A percentile compares a stretch with the other conserved stretches of the same genome.
These are phyloP conservation scores for Cheilosia variabilis DNA, from an alignment of 2,888 invertebrate genomes.

Conservation along the genomic window DNA sequence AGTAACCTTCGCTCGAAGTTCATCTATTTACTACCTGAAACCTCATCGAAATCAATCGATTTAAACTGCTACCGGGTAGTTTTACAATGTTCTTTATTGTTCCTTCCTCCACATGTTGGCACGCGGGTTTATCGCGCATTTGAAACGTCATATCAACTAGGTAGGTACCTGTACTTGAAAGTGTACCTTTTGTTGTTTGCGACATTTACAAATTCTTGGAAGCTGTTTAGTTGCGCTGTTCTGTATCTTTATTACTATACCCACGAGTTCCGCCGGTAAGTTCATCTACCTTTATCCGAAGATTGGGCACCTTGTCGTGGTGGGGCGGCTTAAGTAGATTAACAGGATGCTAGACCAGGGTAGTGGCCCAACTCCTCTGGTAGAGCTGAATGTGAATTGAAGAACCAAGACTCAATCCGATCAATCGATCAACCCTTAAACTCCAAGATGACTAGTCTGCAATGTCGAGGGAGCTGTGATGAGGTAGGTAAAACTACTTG, in stretches of 20 bases:
- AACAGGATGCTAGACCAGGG: too few species aligned
- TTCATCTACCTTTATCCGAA: too few species aligned
- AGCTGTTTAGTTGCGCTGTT: slow-evolving; percentile 24
- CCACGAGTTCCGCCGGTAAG: too few species aligned
- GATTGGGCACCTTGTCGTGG: too few species aligned
- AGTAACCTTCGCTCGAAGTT: slow-evolving; percentile 16
- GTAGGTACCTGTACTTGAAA: slow-evolving; percentile 7
- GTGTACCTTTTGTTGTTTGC: slow-evolving; percentile 1
- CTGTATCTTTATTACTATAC: neutral
- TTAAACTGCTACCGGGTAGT: slow-evolving; percentile 2
- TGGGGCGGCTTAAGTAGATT: too few species aligned
- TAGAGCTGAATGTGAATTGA: too few species aligned
- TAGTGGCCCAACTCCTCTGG: too few species aligned
- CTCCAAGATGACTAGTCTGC: too few species aligned
- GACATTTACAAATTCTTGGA: slow-evolving; percentile 12
- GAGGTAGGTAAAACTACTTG: too few species aligned
- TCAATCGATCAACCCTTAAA: too few species aligned
- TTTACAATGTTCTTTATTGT: slow-evolving; percentile 23
- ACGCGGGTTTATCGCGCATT: slow-evolving; percentile 25
- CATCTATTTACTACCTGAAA: neutral
- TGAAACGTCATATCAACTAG: slow-evolving; percentile 2
- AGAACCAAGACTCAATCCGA: too few species aligned
- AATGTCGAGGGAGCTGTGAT: too few species aligned
- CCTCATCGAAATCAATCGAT: neutral
- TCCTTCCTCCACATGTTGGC: slow-evolving; percentile 34